Percentiles rank a stretch among this genome's conserved stretches.
phyloP scores from a whole-genome alignment of 2,113 vertebrate species.

The Chaetodon trifascialis region DNA sequence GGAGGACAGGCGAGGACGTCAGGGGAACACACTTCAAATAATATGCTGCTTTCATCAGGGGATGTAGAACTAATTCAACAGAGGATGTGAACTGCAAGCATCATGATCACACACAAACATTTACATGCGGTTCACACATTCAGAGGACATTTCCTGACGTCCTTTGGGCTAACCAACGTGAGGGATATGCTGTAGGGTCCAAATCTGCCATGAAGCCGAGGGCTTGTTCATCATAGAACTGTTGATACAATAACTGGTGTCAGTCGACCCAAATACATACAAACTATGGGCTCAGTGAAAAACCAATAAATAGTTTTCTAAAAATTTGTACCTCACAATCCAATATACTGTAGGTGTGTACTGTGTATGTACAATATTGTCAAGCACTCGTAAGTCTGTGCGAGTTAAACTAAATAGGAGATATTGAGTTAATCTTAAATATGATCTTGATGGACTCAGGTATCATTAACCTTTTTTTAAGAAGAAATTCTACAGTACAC shows the following conservation, averaged over 20 bases:
- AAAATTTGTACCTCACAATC: not conserved
- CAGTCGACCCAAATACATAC: not conserved
- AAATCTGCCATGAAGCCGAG: not conserved
- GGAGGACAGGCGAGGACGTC: constrained; percentile 6
- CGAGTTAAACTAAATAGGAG: not conserved
- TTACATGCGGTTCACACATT: not conserved
- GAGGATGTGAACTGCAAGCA: not conserved
- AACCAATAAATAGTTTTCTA: not conserved
- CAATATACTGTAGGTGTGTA: not conserved
- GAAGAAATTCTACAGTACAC: not conserved
- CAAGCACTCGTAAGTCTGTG: not conserved
- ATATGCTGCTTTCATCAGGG: not conserved
- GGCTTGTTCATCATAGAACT: not conserved
- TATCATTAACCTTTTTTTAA: not conserved
- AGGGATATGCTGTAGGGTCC: not conserved
- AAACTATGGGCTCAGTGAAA: not conserved
- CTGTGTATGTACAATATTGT: not conserved
- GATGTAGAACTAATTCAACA: constrained; percentile 20
- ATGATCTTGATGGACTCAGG: not conserved
- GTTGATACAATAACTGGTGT: not conserved
- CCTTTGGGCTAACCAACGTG: not conserved
- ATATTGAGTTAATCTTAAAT: not conserved
- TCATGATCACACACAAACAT: not conserved
- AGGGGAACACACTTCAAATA: constrained; percentile 20
- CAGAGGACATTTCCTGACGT: not conserved